These are phyloP conservation scores for Toxostoma redivivum DNA, from an alignment of 2,113 vertebrate species.

Conservation along the genomic window DNA sequence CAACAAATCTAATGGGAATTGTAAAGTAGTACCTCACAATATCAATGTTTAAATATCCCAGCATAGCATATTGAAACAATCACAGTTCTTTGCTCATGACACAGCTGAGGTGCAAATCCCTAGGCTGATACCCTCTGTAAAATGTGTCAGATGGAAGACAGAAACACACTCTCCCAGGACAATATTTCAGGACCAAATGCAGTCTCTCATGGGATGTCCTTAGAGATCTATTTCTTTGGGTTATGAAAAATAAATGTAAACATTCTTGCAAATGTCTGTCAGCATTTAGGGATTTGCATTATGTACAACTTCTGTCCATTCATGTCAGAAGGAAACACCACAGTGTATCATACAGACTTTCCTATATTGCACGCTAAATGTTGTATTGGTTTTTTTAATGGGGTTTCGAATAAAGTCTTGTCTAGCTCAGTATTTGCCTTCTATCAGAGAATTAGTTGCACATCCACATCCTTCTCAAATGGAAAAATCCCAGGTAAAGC, in stretches of 20 bases:
- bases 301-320: not conserved
- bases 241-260: slow-evolving; percentile 61
- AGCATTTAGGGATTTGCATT: slow-evolving; percentile 18
- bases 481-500: not conserved
- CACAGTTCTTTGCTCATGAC: slow-evolving; percentile 1
- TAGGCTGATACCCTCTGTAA: slow-evolving; percentile 10
- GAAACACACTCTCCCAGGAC: not conserved
- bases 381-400: not conserved
- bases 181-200: slow-evolving; percentile 16
- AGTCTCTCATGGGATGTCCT: slow-evolving; percentile 13
- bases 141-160: not conserved
- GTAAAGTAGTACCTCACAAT: slow-evolving; percentile 20
- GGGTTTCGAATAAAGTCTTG: not conserved
- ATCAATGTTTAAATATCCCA: slow-evolving; percentile 11
- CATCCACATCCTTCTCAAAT: not conserved
- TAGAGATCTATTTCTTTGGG: slow-evolving; percentile 39
- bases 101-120: slow-evolving; percentile 43
- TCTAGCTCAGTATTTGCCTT: not conserved
- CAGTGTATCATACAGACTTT: not conserved
- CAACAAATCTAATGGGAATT: slow-evolving; percentile 8
- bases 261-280: not conserved
- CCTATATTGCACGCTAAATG: not conserved
- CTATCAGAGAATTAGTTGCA: not conserved
- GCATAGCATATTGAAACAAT: not conserved
- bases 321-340: not conserved